Evolutionary conservation across 2,797 vertebrate species (phyloP), one percentile per base, ranked within the genome.

Genomic region (Microcaecilia unicolor): DNA sequence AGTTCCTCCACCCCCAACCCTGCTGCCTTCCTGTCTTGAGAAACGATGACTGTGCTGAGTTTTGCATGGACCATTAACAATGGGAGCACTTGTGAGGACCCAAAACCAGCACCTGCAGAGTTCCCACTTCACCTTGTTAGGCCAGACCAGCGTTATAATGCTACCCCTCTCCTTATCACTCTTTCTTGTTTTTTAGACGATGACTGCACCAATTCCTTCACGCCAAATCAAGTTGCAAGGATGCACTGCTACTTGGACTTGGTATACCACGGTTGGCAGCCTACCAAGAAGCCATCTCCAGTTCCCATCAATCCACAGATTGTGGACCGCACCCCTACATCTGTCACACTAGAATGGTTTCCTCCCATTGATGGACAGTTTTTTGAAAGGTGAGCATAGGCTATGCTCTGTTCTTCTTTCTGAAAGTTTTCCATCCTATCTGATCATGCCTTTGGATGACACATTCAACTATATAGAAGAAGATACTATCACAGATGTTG

Each of bases 221-320:
- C 95, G 0, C 82, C 90, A 58, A 99, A 98, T 80, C 96, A 99
- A 68, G 90, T 97, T 31, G 91, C 95, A 15, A 84, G 95, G 62
- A 98, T 99, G 96, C 96, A 99, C 64, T 99, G 95, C 62, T 98
- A 99, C 81, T 62, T 99, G 76, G 95, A 99, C 61, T 84, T 98
- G 2, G 78, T 94, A 42, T 99, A 97, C 65, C 93, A 95, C 70
- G 82, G 84, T 35, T 99, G 96, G 96, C 92, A 94, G 60, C 84
- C 84, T 1, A 64, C 41, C 15, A 83, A 80, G 56, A 95, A 90
- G 62, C 91, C 93, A 0, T 86, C 89, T 8, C 93, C 89, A 1
- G 58, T 98, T 5, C 85, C 92, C 1, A 88, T 99, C 10, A 74
- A 90, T 3, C 96, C 94, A 4, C 92, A 92, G 69, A 85, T 96